Conservation (phyloP, 2,113 vertebrate species). For the Butorides virescens region DNA sequence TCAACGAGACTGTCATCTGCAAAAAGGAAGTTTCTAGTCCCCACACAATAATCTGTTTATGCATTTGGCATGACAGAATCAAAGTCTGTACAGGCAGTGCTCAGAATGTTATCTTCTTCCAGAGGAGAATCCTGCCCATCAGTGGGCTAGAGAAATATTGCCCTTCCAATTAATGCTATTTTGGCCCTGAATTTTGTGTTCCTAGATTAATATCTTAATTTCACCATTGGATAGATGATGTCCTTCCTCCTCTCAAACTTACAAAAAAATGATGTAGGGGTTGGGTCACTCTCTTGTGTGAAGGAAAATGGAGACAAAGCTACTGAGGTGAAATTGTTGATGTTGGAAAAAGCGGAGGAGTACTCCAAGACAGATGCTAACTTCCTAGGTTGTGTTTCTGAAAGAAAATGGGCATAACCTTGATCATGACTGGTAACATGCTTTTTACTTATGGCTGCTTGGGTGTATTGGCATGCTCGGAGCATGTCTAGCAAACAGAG, state of each 20-base stretch:
- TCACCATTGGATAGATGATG: background rate
- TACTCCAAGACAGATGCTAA: background rate
- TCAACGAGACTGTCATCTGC: background rate
- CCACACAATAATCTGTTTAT: background rate
- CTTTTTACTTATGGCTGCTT: background rate
- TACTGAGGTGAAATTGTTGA: background rate
- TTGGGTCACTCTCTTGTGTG: background rate
- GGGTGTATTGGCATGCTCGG: background rate
- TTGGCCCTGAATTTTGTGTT: background rate
- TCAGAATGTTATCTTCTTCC: background rate
- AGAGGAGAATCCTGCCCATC: background rate
- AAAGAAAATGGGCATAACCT: background rate
- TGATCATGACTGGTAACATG: background rate
- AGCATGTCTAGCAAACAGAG: background rate
- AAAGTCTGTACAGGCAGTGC: background rate
- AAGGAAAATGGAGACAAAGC: background rate
- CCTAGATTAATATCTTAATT: background rate
- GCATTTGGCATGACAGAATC: background rate
- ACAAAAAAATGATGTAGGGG: background rate
- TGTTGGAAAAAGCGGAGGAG: background rate
- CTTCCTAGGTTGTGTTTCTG: background rate
- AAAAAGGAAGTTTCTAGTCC: background rate
- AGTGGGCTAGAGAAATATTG: background rate
- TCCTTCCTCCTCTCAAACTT: background rate
- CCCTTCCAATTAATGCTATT: background rate